Evolutionary conservation across 2,113 vertebrate genomes (phyloP).

Genomic region (Meriones unguiculatus): DNA sequence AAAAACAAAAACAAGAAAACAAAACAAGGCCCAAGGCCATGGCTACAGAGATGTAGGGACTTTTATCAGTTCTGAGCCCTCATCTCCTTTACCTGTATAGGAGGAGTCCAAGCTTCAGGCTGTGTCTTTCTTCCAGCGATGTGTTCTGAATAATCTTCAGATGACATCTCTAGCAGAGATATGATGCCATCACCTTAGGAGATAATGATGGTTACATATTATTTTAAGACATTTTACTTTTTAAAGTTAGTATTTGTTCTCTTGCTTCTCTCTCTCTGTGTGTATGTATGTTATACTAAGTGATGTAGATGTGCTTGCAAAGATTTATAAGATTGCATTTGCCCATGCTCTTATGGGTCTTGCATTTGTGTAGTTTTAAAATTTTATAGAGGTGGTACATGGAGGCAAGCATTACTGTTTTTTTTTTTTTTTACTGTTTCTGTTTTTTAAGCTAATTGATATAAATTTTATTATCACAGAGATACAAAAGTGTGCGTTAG

Average conservation of each 20-base stretch:
- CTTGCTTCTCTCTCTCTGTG: neutral
- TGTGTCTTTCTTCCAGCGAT: neutral
- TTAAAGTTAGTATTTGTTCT: neutral
- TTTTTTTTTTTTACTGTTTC: no score
- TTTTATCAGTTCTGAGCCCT: neutral
- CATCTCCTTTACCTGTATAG: neutral
- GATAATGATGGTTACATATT: neutral
- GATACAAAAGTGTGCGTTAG: conserved; percentile 44
- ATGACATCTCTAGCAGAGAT: neutral
- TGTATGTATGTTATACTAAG: neutral
- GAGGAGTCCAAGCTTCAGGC: neutral
- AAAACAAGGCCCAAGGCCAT: neutral
- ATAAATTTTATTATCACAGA: conserved; percentile 54
- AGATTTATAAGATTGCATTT: neutral
- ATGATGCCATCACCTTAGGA: neutral
- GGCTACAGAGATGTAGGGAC: neutral
- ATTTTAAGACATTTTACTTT: neutral
- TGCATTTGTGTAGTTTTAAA: neutral
- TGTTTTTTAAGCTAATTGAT: neutral
- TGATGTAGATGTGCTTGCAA: neutral
- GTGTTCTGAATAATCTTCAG: neutral
- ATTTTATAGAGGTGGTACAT: neutral
- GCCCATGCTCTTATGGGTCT: neutral
- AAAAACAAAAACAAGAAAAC: neutral
- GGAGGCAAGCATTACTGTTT: no score